Evolutionary conservation across 1,140 invertebrate genomes (phyloP), one percentile per base, ranked within the genome.

Genomic region (Kradibia gibbosae): DNA sequence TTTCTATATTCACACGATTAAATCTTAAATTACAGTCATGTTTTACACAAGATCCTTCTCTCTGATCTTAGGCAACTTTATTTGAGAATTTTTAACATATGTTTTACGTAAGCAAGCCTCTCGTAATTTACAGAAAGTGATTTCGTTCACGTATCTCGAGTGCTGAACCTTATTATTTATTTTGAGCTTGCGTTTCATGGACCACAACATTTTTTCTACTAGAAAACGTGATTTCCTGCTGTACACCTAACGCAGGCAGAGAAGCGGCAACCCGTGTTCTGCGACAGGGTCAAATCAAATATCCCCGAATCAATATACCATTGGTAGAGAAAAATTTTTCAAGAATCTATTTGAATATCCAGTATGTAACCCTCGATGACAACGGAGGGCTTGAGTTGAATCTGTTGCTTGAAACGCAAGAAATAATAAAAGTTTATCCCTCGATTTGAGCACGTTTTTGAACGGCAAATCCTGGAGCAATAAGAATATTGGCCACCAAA

Each of bases 251-350:
- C 62, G 5, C 15, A 39, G 31, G 20, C 10, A 67, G n/a, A 67
- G 20, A 36, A 31, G 17, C 20, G 34, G 20, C 31, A 67, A 67
- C 36, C 3, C 8, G 31, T 67, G n/a, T 60, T 60, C 25, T 3
- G 3, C 22, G 25, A 3, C 22, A 25, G 11, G 3, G 31, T 0
- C 25, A 31, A 60, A 60, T 60, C 57, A 60, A 31, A 60, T 60
- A 31, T 60, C 1, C 25, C 11, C 0, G 25, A 60, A 28, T 67
- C 20, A 62, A 17, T 20, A 34, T 62, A 31, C 36, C 15, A 39
- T 36, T 4, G 34, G 11, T 20, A 22, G 60, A 75, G 60, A 39
- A 20, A 50, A 75, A 75, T 75, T 75, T 73, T 60, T 34, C 20
- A 20, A 76, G 50, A 76, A 60, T 76, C 74, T 28, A 53, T 15